phyloP scores from a whole-genome alignment of 2,888 invertebrate genomes.

The Athalia circularis region DNA sequence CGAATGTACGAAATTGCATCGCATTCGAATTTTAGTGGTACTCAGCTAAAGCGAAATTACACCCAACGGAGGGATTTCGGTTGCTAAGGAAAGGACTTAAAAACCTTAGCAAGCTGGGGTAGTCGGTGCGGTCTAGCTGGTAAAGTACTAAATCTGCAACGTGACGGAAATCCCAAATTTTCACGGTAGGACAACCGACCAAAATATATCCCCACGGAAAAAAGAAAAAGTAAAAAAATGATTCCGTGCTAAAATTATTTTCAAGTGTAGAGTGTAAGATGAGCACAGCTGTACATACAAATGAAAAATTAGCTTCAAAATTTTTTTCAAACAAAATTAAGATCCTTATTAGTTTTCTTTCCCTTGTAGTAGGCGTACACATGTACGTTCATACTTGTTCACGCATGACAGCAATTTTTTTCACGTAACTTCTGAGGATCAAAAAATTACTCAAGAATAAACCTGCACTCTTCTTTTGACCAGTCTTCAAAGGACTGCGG shows the following conservation, averaged over 20 bases:
- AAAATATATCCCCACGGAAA: too few species aligned
- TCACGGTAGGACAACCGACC: background rate
- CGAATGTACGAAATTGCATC: background rate
- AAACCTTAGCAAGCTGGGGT: background rate
- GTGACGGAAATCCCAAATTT: conserved; percentile 35
- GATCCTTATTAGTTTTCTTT: too few species aligned
- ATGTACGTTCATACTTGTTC: too few species aligned
- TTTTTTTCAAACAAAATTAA: too few species aligned
- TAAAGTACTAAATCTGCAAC: conserved; percentile 24
- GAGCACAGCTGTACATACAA: too few species aligned
- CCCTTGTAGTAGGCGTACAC: too few species aligned
- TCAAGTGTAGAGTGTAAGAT: too few species aligned
- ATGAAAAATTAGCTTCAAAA: too few species aligned
- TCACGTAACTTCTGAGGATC: background rate
- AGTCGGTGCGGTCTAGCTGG: background rate
- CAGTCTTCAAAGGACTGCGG: conserved; percentile 15
- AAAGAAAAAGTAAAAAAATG: too few species aligned
- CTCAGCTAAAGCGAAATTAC: conserved; percentile 25
- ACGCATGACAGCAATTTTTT: too few species aligned
- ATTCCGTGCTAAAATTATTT: too few species aligned
- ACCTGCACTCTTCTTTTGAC: conserved; percentile 1
- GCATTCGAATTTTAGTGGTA: conserved; percentile 30
- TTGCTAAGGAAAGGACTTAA: conserved; percentile 30
- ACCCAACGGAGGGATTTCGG: conserved; percentile 40
- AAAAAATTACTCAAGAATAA: background rate